Base-by-base conservation (phyloP, 1,140 invertebrate species). In the Drosophila navojoa region DNA sequence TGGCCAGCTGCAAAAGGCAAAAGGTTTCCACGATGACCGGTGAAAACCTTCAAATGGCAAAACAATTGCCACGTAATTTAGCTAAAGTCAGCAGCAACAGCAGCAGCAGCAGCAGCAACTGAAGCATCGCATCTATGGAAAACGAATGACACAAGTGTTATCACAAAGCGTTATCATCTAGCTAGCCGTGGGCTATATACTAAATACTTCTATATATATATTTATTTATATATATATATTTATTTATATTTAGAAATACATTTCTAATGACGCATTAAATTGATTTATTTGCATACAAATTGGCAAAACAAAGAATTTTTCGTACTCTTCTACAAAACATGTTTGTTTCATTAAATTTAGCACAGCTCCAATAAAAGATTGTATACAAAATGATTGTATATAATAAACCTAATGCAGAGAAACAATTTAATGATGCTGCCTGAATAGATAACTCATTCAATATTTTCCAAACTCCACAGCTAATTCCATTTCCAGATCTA, bases 101-200 rank as follows among this genome's bases (percentile, higher is more conserved):
- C 5, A n/a, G 29, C 25, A 27, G 25, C 16, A 19, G 13, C 47
- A 22, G 19, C 19, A 22, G 9, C 32, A 35, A 7, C 32, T 35
- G 3, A 35, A 9, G 32, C 32, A 35, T 35, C 19, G 32, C 7
- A 22, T 1, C 32, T 9, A 35, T 38, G 35, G 6, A 38, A 38
- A 32, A 59, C 38, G 44, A 57, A 22, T 87, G 81, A 79, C 79
- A 87, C 60, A 86, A 86, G n/a, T n/a, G n/a, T n/a, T n/a, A n/a
- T n/a, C n/a, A 40, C 42, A 19, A 53, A 55, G 47, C 2, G 53
- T 32, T 66, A 45, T 60, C 49, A 53, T 71, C 61, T 27, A 71
- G 55, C 19, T 47, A 49, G 6, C 32, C 1, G 6, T 32, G 32
- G 7, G 7, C 6, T 27, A 16, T 55, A 50, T 35, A 59, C 54